Conservation (phyloP, 2,888 invertebrate genomes). For the Sminthurinus aureus region DNA sequence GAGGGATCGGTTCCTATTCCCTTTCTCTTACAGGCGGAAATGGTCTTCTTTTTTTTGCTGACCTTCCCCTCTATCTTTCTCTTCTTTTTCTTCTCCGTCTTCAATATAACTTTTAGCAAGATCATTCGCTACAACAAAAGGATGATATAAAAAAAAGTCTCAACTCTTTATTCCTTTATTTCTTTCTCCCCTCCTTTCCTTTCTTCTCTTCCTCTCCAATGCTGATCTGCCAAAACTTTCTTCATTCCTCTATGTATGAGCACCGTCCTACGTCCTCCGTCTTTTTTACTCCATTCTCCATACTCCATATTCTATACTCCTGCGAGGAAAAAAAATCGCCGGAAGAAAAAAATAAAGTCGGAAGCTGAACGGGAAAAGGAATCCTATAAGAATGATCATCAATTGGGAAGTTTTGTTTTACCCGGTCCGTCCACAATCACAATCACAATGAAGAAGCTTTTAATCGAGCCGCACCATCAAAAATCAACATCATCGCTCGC, state of each 20-base stretch:
- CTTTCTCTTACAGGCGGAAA: conserved; percentile 25
- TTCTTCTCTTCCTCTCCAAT: background rate
- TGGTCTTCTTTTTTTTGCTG: conserved; percentile 24
- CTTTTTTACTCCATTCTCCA: conserved; percentile 8
- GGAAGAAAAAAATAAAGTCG: conserved; percentile 8
- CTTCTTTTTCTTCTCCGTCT: background rate
- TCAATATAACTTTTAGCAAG: conserved; percentile 26
- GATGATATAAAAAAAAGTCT: conserved; percentile 3
- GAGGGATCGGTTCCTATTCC: background rate
- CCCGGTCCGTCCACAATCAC: background rate
- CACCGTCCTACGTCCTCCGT: background rate
- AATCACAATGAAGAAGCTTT: background rate
- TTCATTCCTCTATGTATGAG: conserved; percentile 7
- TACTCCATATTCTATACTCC: background rate
- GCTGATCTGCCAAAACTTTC: conserved; percentile 32
- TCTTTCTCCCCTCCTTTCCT: too few species aligned
- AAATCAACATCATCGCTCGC: background rate
- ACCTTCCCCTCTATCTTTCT: conserved; percentile 15
- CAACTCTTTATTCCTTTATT: background rate
- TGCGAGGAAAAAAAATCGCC: background rate
- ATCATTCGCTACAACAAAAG: conserved; percentile 9
- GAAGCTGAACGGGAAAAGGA: background rate
- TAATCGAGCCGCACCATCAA: background rate
- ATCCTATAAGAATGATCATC: conserved; percentile 19
- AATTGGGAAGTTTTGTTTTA: conserved; percentile 22